Base-by-base conservation (phyloP, 2,797 vertebrate species). In the Coccyzus lansbergi region DNA sequence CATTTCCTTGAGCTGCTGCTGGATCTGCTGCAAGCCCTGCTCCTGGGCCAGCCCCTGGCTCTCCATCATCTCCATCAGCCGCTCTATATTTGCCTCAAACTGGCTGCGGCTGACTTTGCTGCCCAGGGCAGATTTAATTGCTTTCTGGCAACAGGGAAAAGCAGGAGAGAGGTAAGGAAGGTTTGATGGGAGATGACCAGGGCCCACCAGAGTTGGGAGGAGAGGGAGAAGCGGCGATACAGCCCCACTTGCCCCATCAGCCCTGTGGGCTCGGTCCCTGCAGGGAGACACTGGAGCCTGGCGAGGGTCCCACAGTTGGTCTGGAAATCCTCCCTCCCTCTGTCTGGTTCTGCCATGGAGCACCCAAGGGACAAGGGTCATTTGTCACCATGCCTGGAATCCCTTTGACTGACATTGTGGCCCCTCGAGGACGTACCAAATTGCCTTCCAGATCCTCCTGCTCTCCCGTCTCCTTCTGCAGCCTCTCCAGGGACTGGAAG, bases 401-500 rank as follows among this genome's bases (percentile, higher is more conserved):
- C 15, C 22, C 34, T 26, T 75, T 21, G n/a, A 26, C 21, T 55
- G 72, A 28, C 14, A 6, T 49, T 2, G 2, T 18, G 29, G 33
- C 15, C 15, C n/a, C 12, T 28, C 4, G 7, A 68, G 15, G 28
- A 52, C 97, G 88, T 89, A 99, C 99, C 36, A 98, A 96, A 3
- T 98, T 97, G 1, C 97, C 97, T 94, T 97, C 97, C 88, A 98
- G 77, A 53, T 97, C 95, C 8, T 97, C 97, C 91, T 97, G 98
- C 96, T 98, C 98, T 2, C 97, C 98, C 82, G 98, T 99, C 65
- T 98, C 98, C 90, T 96, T 98, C 64, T 98, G 91, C 24, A 99
- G 96, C 83, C 97, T 96, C 93, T 98, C 97, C 53, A 98, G 59
- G 7, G 94, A 93, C 94, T 96, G 98, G 96, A 97, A 98, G 85